Evolutionary conservation across 2,113 vertebrate species (phyloP), one percentile per base, ranked within the genome.

Genomic region (Python bivittatus): DNA sequence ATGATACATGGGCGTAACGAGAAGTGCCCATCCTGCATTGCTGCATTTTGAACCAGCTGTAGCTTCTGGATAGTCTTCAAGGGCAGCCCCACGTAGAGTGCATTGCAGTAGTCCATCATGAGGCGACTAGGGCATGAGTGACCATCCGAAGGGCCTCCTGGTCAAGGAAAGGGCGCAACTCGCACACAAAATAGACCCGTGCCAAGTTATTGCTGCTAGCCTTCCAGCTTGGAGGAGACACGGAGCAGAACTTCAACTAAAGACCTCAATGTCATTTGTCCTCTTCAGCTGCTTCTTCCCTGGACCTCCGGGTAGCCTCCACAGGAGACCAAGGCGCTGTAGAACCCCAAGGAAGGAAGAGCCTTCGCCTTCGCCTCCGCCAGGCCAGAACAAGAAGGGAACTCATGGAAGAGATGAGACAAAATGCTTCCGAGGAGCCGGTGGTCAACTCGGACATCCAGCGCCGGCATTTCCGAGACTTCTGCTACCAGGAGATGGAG

Each of bases 291-390:
- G 33, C 90, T 88, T 92, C 91, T 13, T 22, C 87, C 29, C 29
- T 53, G 72, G 91, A 92, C 27, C 56, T 84, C 10, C 87, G 23
- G 20, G 29, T 61, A 10, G 54, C 33, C 0, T 33, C 68, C 6
- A 2, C 27, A 33, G 42, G 22, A 57, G 87, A 84, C 38, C 38
- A 89, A 84, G 12, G 38, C 29, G 5, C 86, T 0, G 22, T 20
- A n/a, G 54, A 84, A 38, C 20, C 38, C 1, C 53, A 88, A 22
- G 27, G 38, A 3, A 42, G 86, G 5, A 92, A 88, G 15, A 83
- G 91, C 86, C 86, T 54, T 1, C 91, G 91, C 86, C 64, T 54
- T 2, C 91, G 86, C 7, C 91, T 92, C 22, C 68, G 79, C 86
- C 91, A 60, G 68, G 54, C 56, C 5, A 79, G 68, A 12, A 33